Evolutionary conservation across 2,797 vertebrate species (phyloP).

Genomic region (Premnoplex brunnescens): DNA sequence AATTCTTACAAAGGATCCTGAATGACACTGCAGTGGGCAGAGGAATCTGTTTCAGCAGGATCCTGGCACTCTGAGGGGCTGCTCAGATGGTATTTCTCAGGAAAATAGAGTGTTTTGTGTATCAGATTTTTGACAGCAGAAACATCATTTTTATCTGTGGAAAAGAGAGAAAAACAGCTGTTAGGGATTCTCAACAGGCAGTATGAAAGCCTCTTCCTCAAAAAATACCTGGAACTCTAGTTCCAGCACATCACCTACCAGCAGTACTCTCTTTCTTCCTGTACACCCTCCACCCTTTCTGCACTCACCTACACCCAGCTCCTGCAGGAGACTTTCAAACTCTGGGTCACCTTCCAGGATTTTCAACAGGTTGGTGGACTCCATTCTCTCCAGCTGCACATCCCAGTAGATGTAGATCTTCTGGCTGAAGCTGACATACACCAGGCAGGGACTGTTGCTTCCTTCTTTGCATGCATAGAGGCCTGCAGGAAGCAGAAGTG

Average conservation of each 20-base stretch:
- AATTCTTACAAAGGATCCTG: not conserved
- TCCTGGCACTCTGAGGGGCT: slow-evolving; percentile 2
- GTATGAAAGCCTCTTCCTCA: not conserved
- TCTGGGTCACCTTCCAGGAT: slow-evolving; percentile 85
- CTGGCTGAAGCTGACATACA: slow-evolving; percentile 95
- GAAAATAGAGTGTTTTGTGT: slow-evolving; percentile 84
- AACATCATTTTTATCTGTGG: slow-evolving; percentile 81
- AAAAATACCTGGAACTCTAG: not conserved
- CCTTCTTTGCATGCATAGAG: slow-evolving; percentile 93
- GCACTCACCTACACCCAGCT: slow-evolving; percentile 86
- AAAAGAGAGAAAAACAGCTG: not conserved
- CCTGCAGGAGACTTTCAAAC: slow-evolving; percentile 77
- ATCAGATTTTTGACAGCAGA: slow-evolving; percentile 81
- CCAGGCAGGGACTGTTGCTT: slow-evolving; percentile 92
- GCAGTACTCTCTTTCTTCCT: not conserved
- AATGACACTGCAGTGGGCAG: not conserved
- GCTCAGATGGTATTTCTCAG: slow-evolving; percentile 52
- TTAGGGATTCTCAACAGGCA: not conserved
- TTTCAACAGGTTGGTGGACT: slow-evolving; percentile 90
- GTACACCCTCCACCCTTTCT: not conserved
- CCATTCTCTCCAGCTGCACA: slow-evolving; percentile 93
- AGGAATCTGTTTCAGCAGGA: slow-evolving; percentile 29
- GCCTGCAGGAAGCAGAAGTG: slow-evolving; percentile 74
- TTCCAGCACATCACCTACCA: not conserved
- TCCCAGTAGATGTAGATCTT: slow-evolving; percentile 98